Conservation (phyloP, 2,888 invertebrate species). For the Aphodius granarius region DNA sequence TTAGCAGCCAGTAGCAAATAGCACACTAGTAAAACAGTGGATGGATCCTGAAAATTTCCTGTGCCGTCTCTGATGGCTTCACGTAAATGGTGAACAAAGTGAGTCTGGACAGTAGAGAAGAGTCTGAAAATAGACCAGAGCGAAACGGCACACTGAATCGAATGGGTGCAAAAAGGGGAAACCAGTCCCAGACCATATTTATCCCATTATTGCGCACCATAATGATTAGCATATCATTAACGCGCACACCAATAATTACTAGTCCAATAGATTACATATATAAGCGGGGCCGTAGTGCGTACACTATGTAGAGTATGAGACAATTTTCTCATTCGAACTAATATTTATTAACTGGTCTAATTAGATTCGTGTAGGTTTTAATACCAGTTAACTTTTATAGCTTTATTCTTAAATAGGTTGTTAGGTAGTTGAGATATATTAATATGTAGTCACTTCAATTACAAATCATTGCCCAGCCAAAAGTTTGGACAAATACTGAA, state of each 20-base stretch:
- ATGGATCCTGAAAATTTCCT: background rate
- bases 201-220: constrained; percentile 32
- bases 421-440: too few species aligned
- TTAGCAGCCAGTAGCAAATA: too few species aligned
- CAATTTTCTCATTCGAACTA: background rate
- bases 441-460: too few species aligned
- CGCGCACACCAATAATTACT: constrained; percentile 30
- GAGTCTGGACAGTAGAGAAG: background rate
- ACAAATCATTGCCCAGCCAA: too few species aligned
- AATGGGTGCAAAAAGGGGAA: background rate
- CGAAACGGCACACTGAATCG: background rate
- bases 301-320: background rate
- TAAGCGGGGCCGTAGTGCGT: background rate
- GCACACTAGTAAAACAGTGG: background rate
- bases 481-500: too few species aligned
- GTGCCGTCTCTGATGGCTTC: background rate
- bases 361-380: too few species aligned
- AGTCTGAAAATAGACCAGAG: background rate
- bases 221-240: constrained; percentile 33
- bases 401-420: too few species aligned
- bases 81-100: background rate
- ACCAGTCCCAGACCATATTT: constrained; percentile 26
- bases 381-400: too few species aligned
- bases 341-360: background rate
- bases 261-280: constrained; percentile 30